Evolutionary conservation across 2,797 vertebrate genomes (phyloP), one percentile per base, ranked within the genome.

Genomic region (Cynopterus sphinx): DNA sequence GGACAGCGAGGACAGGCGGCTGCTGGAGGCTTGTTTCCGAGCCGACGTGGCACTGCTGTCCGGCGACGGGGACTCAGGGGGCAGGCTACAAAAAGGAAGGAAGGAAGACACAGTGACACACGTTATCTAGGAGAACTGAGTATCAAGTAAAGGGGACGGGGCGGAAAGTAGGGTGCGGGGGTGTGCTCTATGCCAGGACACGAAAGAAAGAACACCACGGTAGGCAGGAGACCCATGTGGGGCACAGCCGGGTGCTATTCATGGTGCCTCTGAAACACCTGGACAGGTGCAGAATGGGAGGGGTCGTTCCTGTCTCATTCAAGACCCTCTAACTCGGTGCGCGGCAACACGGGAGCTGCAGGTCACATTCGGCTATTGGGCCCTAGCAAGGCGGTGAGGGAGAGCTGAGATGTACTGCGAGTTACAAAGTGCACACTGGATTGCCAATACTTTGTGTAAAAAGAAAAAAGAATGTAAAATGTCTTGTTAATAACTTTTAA

Each of bases 1-100:
- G 79, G 98, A 98, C 91, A 98, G 96, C 0, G 98, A 98, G 0
- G 98, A 98, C 0, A 98, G 55, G 63, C 79, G 98, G 97, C 98
- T 98, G 43, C 94, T n/a, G 0, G 97, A 71, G 39, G 96, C 90
- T n/a, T 95, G 98, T 74, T 95, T 98, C 51, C 97, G 63, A 0
- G 81, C 82, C 0, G 98, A 87, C 0, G 88, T 5, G 0, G 31
- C 84, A 22, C 98, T 96, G 0, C 97, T 97, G 63, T 98, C 98
- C 0, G 97, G 98, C 81, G 97, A 98, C 0, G 98, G 97, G 5
- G 98, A 98, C 24, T 98, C 98, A 0, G 97, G 97, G 28, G 74
- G 98, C 57, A 98, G 93, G 85, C 98, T 99, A 92, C 0, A 91
- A 28, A 0, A 39, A 19, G 59, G 61, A 36, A 28, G 74, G 28